phyloP scores from a whole-genome alignment of 35 echinoderm and acorn worm genomes.

The Lytechinus pictus region DNA sequence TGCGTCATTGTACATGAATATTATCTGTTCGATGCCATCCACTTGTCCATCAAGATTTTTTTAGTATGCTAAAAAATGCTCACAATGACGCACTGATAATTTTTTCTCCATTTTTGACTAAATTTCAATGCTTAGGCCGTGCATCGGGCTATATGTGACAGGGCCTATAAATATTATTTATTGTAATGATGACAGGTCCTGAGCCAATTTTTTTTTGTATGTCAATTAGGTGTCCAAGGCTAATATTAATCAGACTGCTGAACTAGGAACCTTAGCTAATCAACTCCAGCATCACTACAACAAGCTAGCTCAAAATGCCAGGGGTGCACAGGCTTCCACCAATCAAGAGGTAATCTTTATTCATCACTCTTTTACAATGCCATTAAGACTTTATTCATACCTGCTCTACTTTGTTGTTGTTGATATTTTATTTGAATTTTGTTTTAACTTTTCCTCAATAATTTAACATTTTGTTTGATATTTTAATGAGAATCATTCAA shows the following conservation, averaged over 20 bases:
- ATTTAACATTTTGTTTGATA: neutral
- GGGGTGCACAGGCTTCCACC: slow-evolving; percentile 80
- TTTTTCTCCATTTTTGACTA: too few relatives aligned
- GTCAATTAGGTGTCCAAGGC: slow-evolving; percentile 80
- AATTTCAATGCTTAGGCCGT: too few relatives aligned
- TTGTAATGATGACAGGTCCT: too few relatives aligned
- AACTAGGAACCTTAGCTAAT: slow-evolving; percentile 88
- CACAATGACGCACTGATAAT: too few relatives aligned
- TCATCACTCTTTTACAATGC: neutral
- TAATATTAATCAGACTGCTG: slow-evolving; percentile 85
- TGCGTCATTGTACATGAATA: too few relatives aligned
- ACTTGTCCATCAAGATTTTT: too few relatives aligned
- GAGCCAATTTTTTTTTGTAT: neutral
- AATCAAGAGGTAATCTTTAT: slow-evolving; percentile 79
- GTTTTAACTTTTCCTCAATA: neutral
- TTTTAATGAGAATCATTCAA: neutral
- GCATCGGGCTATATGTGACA: too few relatives aligned
- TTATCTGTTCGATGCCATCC: too few relatives aligned
- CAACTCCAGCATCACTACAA: slow-evolving; percentile 88
- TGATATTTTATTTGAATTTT: neutral
- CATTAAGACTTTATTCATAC: neutral
- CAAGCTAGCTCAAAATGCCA: slow-evolving; percentile 75
- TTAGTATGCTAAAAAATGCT: too few relatives aligned
- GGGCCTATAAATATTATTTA: too few relatives aligned
- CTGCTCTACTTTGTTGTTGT: neutral